A percentile compares a stretch with the other conserved stretches of the same genome.
These are phyloP conservation scores for Poecile montanus DNA, from an alignment of 2,797 vertebrate species.

Conservation along the genomic window DNA sequence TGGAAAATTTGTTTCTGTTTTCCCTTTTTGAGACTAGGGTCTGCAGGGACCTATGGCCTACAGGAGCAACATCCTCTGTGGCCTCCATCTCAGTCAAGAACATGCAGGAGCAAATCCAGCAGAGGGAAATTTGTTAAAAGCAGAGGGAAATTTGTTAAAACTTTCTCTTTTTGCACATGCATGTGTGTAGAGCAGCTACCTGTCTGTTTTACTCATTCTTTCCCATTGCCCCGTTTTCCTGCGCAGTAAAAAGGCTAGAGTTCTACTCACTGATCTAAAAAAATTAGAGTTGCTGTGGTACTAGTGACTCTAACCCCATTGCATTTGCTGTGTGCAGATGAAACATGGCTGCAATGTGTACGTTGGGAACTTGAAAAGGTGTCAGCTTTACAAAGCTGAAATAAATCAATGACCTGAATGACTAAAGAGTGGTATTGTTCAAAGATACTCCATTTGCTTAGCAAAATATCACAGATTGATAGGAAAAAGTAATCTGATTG, in stretches of 20 bases:
- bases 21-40: not conserved
- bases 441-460: not conserved
- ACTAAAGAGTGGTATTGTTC: not conserved
- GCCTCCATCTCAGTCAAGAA: not conserved
- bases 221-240: not conserved
- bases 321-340: not conserved
- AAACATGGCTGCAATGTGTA: not conserved
- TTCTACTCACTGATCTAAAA: not conserved
- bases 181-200: not conserved
- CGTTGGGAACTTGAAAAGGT: not conserved
- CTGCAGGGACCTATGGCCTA: not conserved
- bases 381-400: not conserved
- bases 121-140: not conserved
- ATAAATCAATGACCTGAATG: not conserved
- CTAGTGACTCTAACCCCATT: not conserved
- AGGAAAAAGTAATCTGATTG: not conserved
- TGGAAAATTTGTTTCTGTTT: constrained; percentile 31
- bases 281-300: not conserved
- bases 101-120: not conserved
- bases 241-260: not conserved
- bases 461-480: not conserved
- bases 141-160: not conserved
- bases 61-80: not conserved
- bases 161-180: not conserved
- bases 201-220: not conserved